A percentile compares a stretch with the other conserved stretches of the same genome.
These are phyloP conservation scores for Arctocebus calabarensis DNA, from an alignment of 2,797 vertebrate genomes.

Conservation along the genomic window DNA sequence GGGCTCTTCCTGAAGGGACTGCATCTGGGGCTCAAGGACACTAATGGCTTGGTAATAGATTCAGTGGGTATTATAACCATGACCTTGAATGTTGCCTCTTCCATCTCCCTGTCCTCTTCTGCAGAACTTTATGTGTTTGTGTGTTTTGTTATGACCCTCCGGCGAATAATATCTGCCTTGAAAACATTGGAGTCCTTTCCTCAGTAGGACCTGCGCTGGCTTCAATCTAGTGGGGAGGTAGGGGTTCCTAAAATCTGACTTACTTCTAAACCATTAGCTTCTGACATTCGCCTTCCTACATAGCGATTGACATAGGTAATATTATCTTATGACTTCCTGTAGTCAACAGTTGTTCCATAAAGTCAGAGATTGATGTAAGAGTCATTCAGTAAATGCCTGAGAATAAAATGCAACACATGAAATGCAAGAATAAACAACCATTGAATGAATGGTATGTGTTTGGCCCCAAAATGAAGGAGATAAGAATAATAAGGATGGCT, in stretches of 20 bases:
- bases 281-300: background rate
- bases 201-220: background rate
- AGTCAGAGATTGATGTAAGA: background rate
- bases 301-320: background rate
- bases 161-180: background rate
- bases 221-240: background rate
- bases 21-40: background rate
- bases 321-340: background rate
- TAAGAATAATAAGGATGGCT: background rate
- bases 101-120: background rate
- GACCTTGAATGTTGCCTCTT: background rate
- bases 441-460: background rate
- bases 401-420: background rate
- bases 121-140: background rate
- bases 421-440: background rate
- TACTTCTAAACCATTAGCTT: background rate
- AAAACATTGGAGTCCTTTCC: background rate
- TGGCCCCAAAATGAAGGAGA: background rate
- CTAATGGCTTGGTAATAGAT: background rate
- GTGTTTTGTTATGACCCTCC: background rate
- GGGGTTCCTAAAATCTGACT: background rate
- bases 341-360: background rate
- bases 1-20: background rate
- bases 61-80: background rate
- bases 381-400: background rate